These are phyloP conservation scores for Notamacropus eugenii DNA, from an alignment of 2,797 vertebrate genomes.

Conservation along the genomic window DNA sequence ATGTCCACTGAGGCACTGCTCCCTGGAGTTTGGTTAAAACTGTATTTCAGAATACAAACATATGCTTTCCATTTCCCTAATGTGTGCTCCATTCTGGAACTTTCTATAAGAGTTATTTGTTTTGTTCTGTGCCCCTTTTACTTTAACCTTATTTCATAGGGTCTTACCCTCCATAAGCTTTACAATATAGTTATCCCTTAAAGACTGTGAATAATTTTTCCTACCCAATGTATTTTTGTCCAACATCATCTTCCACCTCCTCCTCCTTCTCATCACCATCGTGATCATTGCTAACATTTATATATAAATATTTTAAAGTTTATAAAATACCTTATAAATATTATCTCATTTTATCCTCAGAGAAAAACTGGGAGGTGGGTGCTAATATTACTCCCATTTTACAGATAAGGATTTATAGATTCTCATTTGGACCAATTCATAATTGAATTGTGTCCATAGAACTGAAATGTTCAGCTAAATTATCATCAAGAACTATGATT, in stretches of 20 bases:
- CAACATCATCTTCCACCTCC: not conserved
- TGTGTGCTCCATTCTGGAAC: not conserved
- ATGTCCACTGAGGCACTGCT: not conserved
- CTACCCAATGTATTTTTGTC: not conserved
- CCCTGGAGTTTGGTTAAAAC: not conserved
- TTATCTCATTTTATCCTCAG: not conserved
- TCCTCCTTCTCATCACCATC: not conserved
- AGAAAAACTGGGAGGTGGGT: not conserved
- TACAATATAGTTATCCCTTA: too few species aligned
- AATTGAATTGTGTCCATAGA: not conserved
- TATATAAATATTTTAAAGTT: not conserved
- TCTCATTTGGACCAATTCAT: not conserved
- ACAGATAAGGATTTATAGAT: not conserved
- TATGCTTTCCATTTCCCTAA: not conserved
- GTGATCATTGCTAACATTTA: not conserved
- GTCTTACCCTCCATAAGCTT: not conserved
- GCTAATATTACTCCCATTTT: not conserved
- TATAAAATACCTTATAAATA: not conserved
- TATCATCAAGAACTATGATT: not conserved
- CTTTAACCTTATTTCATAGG: not conserved
- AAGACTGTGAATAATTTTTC: not conserved
- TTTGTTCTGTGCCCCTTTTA: not conserved
- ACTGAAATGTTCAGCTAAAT: not conserved
- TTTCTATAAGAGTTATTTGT: conserved; percentile 1
- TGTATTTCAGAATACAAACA: not conserved